A percentile compares a stretch with the other conserved stretches of the same genome.
phyloP scores from a whole-genome alignment of 2,888 invertebrate genomes.

The Polyploca ridens region DNA sequence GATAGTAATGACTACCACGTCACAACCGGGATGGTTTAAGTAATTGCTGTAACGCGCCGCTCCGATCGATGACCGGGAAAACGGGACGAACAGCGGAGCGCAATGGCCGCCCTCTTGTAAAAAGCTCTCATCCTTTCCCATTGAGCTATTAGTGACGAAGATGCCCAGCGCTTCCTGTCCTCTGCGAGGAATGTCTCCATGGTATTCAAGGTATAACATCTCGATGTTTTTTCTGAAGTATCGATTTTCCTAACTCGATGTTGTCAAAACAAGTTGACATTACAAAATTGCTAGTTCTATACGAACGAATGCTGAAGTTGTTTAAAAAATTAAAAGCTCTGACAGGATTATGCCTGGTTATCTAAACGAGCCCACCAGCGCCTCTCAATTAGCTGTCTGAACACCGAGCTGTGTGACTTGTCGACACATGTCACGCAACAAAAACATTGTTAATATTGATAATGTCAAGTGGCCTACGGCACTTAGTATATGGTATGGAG shows the following conservation, averaged over 20 bases:
- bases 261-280: neutral
- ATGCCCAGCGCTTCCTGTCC: conserved; percentile 15
- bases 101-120: conserved; percentile 30
- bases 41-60: conserved; percentile 35
- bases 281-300: neutral
- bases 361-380: neutral
- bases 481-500: too few relatives aligned
- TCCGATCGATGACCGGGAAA: conserved; percentile 20
- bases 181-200: neutral
- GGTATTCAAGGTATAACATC: neutral
- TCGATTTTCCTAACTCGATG: neutral
- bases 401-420: neutral
- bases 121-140: conserved; percentile 41
- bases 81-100: conserved; percentile 23
- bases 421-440: conserved; percentile 10
- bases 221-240: neutral
- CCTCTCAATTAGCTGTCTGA: neutral
- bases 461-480: neutral
- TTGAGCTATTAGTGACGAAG: conserved; percentile 24
- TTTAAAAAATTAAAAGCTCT: neutral
- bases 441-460: neutral
- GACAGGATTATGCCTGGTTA: neutral
- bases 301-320: neutral
- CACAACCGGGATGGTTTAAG: conserved; percentile 24
- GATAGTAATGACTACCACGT: neutral